These are phyloP conservation scores for Nymphalis urticae DNA, from an alignment of 2,888 invertebrate species.

Conservation along the genomic window DNA sequence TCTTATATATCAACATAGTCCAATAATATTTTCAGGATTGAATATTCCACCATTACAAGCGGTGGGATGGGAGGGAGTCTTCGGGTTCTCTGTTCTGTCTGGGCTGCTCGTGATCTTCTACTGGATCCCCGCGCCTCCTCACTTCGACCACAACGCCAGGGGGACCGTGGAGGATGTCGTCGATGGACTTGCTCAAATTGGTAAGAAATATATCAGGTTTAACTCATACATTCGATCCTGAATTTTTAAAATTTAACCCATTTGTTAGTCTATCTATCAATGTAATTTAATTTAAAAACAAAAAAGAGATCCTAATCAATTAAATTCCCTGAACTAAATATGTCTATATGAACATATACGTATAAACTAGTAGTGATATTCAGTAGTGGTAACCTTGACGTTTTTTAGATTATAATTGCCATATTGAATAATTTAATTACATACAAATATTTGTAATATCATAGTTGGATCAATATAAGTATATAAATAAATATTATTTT, in stretches of 20 bases:
- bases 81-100: constrained; percentile 67
- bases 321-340: too few species aligned
- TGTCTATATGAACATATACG: too few species aligned
- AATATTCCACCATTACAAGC: constrained; percentile 95
- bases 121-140: constrained; percentile 87
- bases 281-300: too few species aligned
- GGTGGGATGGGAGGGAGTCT: constrained; percentile 94
- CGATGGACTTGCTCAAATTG: constrained; percentile 92
- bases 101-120: constrained; percentile 83
- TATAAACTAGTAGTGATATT: too few species aligned
- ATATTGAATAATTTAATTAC: background rate
- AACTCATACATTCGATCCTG: too few species aligned
- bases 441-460: background rate
- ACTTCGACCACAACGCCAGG: constrained; percentile 88
- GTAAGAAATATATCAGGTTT: constrained; percentile 59
- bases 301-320: too few species aligned
- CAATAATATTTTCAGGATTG: constrained; percentile 68
- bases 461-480: too few species aligned
- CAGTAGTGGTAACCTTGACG: too few species aligned
- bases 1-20: too few species aligned
- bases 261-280: too few species aligned
- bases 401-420: too few species aligned
- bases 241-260: too few species aligned
- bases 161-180: constrained; percentile 90
- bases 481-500: constrained; percentile 30